Evolutionary conservation across 2,113 vertebrate species (phyloP), one percentile per base, ranked within the genome.

Genomic region (Steatornis caripensis): DNA sequence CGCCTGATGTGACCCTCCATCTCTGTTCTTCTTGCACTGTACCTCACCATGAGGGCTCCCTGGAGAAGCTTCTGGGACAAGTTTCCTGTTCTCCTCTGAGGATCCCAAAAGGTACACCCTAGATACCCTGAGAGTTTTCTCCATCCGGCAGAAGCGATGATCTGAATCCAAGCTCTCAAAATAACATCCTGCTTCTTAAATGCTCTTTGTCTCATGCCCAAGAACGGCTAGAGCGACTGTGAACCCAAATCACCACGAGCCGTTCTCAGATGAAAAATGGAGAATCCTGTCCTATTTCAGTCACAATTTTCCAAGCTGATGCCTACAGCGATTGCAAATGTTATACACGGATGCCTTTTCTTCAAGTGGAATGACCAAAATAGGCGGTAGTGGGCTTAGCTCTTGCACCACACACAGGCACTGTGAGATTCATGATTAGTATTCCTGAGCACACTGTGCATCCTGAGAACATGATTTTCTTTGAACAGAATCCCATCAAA

Each of bases 401-500:
- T 54, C 81, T 4, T 2, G 37, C 61, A 32, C 30, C 65, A 8
- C 43, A 26, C 24, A 7, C 61, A 26, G 77, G n/a, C 64, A 32
- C 57, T 15, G 48, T 23, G 20, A 74, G 68, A 49, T 20, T 15
- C 19, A 20, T 29, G 39, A 53, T 71, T 23, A 76, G 90, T 3
- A 79, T 57, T 96, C 86, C 93, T 8, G 48, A 84, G 85, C 95
- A 79, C 5, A 3, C 64, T 22, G 34, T 15, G 74, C 84, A 61
- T 17, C 78, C 82, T 0, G 0, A 74, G 34, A 65, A 90, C 1
- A 64, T 27, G 58, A 53, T 82, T 49, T 61, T 32, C 94, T 85
- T 41, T 4, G 61, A 71, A 76, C 86, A 94, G 76, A 87, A 90
- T 45, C 92, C 87, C 94, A 90, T 27, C 89, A 48, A 14, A 45